phyloP scores from a whole-genome alignment of 2,113 vertebrate species.

The Orthonyx spaldingii region DNA sequence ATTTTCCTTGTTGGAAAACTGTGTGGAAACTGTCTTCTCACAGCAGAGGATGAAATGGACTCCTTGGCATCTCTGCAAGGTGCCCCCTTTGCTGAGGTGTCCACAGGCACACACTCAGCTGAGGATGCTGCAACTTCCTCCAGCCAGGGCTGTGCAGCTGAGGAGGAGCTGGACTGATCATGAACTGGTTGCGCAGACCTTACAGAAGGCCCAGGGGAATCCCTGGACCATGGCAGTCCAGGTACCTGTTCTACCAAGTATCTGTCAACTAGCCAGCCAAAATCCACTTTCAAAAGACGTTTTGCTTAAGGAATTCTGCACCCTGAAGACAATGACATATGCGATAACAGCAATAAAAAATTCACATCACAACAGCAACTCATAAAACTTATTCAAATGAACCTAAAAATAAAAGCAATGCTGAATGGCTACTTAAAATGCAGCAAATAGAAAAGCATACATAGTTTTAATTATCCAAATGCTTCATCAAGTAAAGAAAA shows the following conservation, averaged over 20 bases:
- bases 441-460: background rate
- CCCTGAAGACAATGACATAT: background rate
- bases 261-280: background rate
- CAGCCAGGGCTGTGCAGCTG: background rate
- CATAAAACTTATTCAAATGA: background rate
- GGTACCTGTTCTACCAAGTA: background rate
- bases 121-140: background rate
- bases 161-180: background rate
- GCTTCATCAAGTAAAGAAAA: background rate
- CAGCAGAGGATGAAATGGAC: background rate
- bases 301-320: background rate
- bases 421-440: background rate
- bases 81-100: background rate
- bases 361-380: background rate
- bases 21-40: background rate
- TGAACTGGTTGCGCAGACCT: background rate
- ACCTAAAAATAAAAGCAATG: background rate
- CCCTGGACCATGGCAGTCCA: background rate
- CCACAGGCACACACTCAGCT: rapidly evolving
- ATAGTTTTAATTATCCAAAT: background rate
- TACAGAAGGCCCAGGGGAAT: background rate
- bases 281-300: background rate
- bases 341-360: background rate
- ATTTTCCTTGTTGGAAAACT: background rate
- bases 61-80: background rate